Evolutionary conservation across 2,888 invertebrate genomes (phyloP).

Genomic region (Alloplasta piceator): DNA sequence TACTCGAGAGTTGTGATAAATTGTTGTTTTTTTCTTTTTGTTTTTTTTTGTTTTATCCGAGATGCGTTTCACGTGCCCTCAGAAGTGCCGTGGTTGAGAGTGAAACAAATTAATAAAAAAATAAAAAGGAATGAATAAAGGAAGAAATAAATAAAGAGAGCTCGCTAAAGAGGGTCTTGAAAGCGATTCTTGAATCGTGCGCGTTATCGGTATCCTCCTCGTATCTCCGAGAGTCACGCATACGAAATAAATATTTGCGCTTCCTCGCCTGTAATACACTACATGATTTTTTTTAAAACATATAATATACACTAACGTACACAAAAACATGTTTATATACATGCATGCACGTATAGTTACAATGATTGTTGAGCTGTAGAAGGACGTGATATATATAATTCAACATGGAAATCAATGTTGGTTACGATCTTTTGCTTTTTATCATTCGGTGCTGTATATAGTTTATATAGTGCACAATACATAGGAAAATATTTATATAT

Average conservation of each 20-base stretch:
- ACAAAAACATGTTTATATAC: neutral
- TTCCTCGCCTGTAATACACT: constrained; percentile 25
- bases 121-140: constrained; percentile 30
- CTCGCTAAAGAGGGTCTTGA: constrained; percentile 53
- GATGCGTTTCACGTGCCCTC: constrained; percentile 15
- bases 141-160: constrained; percentile 53
- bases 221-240: constrained; percentile 71
- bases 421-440: neutral
- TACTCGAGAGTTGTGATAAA: constrained; percentile 42
- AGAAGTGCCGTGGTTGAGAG: neutral
- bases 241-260: constrained; percentile 68
- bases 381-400: neutral
- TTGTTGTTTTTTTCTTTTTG: constrained; percentile 16
- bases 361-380: neutral
- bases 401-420: neutral
- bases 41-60: constrained; percentile 12
- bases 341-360: neutral
- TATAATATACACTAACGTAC: neutral
- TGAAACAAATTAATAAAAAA: constrained; percentile 17
- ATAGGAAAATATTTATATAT: neutral
- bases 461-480: neutral
- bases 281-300: constrained; percentile 4
- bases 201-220: constrained; percentile 65
- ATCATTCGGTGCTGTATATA: neutral
- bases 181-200: constrained; percentile 70